Evolutionary conservation across 2,113 vertebrate species (phyloP).

Genomic region (Charina bottae): DNA sequence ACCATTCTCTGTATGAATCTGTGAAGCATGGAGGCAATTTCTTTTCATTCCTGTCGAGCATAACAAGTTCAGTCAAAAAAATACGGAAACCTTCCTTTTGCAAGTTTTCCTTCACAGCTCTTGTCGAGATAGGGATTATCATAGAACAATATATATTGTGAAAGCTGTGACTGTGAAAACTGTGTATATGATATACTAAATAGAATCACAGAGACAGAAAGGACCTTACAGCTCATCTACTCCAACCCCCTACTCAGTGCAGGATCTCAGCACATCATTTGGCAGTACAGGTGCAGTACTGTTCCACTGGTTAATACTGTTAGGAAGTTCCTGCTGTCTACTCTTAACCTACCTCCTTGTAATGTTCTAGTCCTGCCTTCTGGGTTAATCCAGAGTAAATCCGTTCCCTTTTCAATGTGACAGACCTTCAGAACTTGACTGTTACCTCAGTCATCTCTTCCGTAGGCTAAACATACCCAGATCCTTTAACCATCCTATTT

Average conservation of each 20-base stretch:
- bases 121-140: background rate
- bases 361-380: background rate
- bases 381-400: background rate
- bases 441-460: background rate
- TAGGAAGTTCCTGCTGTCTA: background rate
- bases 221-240: background rate
- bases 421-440: background rate
- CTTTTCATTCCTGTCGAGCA: background rate
- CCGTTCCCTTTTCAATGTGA: background rate
- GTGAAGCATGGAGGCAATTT: background rate
- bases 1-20: background rate
- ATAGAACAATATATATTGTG: background rate
- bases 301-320: background rate
- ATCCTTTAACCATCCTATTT: background rate
- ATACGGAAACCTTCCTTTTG: background rate
- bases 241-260: background rate
- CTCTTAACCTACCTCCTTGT: background rate
- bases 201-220: background rate
- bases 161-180: background rate
- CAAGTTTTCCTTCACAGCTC: background rate
- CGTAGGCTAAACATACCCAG: background rate
- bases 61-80: background rate
- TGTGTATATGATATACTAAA: background rate
- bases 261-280: background rate
- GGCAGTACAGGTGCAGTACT: background rate